Base-by-base conservation (phyloP, 2,888 invertebrate genomes). In the Cryptocheilus praepositus region DNA sequence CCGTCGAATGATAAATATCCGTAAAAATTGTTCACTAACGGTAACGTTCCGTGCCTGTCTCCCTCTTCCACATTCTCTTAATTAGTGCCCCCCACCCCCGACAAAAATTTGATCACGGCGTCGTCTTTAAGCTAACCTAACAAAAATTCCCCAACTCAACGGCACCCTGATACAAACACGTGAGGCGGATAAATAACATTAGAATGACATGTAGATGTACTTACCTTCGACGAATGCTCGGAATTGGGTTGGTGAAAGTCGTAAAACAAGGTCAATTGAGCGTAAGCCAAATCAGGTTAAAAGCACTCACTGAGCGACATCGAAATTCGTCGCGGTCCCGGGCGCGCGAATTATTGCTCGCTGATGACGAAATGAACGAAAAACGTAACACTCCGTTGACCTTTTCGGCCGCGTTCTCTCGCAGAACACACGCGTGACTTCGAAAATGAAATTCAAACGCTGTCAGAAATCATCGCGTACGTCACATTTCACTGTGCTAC, bases 81-180 rank as follows among this genome's bases (percentile, higher is more conserved):
- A 83, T 83, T 82, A 80, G 71, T 80, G 72, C 77, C 78, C 81
- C 82, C 83, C 78, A n/a, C n/a, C 80, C 76, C 76, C 70, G 21
- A 58, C 60, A 70, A 73, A 70, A 73, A 74, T 70, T 69, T 65
- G 70, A 67, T 71, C 80, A 53, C 73, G 76, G 74, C 77, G 72
- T 76, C 71, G 68, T 76, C 67, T 61, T 53, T 66, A 61, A 74
- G 66, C 64, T 79, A 79, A 79, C 79, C 79, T 79, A 76, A 46
- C 65, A 77, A 64, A 56, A 52, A 15, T 15, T 43, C 3, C 44
- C 19, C 36, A 45, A 53, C 25, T 8, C 4, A 51, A 52, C 46
- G 45, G 57, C 53, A 21, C 21, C 45, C 61, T 43, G 0, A 11
- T 54, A 57, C 21, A 49, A 28, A 46, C 1, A 25, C n/a, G 46